These are phyloP conservation scores for Todus mexicanus DNA, from an alignment of 2,797 vertebrate species.

Conservation along the genomic window DNA sequence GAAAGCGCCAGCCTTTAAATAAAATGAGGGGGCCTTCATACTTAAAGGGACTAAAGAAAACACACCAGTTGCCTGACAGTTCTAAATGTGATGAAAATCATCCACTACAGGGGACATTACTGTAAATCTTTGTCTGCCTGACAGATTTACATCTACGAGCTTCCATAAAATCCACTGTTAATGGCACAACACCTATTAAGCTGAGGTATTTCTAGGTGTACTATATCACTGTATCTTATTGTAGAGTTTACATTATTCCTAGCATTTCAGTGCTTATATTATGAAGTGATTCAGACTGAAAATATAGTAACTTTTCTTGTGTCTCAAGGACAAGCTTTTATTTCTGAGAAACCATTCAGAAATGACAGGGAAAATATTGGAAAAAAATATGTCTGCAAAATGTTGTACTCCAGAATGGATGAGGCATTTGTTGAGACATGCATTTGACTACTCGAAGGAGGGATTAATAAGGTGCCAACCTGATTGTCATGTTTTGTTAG, in stretches of 20 bases:
- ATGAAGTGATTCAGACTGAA: slow-evolving; percentile 59
- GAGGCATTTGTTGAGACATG: slow-evolving; percentile 3
- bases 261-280: slow-evolving; percentile 65
- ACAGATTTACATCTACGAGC: slow-evolving; percentile 75
- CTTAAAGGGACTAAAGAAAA: slow-evolving; percentile 59
- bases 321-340: slow-evolving; percentile 74
- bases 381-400: slow-evolving; percentile 64
- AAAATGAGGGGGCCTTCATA: slow-evolving; percentile 40
- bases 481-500: not conserved
- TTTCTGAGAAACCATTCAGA: slow-evolving; percentile 48
- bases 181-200: slow-evolving; percentile 79
- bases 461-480: slow-evolving; percentile 2
- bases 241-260: slow-evolving; percentile 73
- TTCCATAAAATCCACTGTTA: slow-evolving; percentile 77
- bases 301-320: slow-evolving; percentile 70
- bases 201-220: slow-evolving; percentile 72
- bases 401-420: not conserved
- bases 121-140: slow-evolving; percentile 75
- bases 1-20: slow-evolving; percentile 54
- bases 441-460: slow-evolving; percentile 3
- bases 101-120: slow-evolving; percentile 59
- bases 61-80: slow-evolving; percentile 37
- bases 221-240: slow-evolving; percentile 74
- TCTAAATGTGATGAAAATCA: slow-evolving; percentile 72
- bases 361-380: slow-evolving; percentile 58